phyloP scores from a whole-genome alignment of 2,797 vertebrate genomes.

The Danio tinwini region DNA sequence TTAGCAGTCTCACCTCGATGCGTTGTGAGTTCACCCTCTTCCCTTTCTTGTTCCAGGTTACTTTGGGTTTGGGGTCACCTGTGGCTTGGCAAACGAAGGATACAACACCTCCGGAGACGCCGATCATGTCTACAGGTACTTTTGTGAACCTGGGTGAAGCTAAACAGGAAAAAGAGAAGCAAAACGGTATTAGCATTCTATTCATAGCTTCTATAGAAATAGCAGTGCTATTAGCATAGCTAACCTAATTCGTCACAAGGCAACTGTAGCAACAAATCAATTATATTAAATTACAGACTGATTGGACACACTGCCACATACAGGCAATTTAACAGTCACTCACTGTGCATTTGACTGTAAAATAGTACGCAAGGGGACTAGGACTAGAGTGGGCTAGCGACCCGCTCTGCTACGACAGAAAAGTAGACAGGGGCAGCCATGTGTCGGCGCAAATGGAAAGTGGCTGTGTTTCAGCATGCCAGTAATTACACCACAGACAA shows the following conservation, averaged over 20 bases:
- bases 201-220: not conserved
- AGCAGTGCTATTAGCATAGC: slow-evolving; percentile 22
- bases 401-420: slow-evolving; percentile 27
- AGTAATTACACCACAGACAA: slow-evolving; percentile 63
- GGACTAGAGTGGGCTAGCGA: slow-evolving; percentile 28
- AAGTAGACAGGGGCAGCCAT: not conserved
- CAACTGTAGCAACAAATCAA: slow-evolving; percentile 55
- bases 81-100: slow-evolving; percentile 96
- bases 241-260: slow-evolving; percentile 52
- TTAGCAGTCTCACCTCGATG: slow-evolving; percentile 86
- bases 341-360: slow-evolving; percentile 8
- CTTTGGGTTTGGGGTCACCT: slow-evolving; percentile 91
- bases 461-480: slow-evolving; percentile 47
- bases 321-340: slow-evolving; percentile 20
- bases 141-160: slow-evolving; percentile 85
- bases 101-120: slow-evolving; percentile 94
- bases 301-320: slow-evolving; percentile 32
- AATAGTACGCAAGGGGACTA: slow-evolving; percentile 13
- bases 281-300: slow-evolving; percentile 62
- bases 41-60: slow-evolving; percentile 98
- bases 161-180: slow-evolving; percentile 24
- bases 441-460: slow-evolving; percentile 16
- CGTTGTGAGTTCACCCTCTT: slow-evolving; percentile 97
- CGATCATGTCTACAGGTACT: slow-evolving; percentile 92
- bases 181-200: slow-evolving; percentile 1